Base-by-base conservation (phyloP, 2,888 invertebrate genomes). In the Itoplectis maculator region DNA sequence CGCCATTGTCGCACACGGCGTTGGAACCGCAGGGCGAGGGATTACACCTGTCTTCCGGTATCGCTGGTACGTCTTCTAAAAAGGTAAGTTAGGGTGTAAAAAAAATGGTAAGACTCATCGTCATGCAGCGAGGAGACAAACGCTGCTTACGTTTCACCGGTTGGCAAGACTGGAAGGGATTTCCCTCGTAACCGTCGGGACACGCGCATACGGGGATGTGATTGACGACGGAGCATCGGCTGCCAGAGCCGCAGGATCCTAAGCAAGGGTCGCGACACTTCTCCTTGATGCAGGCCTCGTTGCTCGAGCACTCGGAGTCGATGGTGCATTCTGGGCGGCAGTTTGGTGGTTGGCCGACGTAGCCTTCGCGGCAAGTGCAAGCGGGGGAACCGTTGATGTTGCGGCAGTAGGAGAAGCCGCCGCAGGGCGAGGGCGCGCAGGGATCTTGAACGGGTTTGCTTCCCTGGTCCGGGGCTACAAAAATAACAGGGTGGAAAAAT, bases 21-120 rank as follows among this genome's bases (percentile, higher is more conserved):
- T 97, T 97, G 9, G 96, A 93, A n/a, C 97, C 95, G 90, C 95
- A 95, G n/a, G 95, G 95, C 66, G 96, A 96, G 73, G 97, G 97
- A 88, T 95, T 93, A 89, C 97, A 97, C 51, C 96, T 96, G 89
- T 96, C 94, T 74, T 88, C 85, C 40, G 93, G 63, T 69, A 69
- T 61, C 66, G 81, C 63, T 7, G 74, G 72, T 54, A 72, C 61
- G 59, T n/a, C 69, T 35, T 77, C 74, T 78, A 20, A 47, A n/a
- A 74, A 88, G 11, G 18, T 63, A 20, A 40, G 40, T 18, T 63
- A 11, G 8, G 3, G 8, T 63, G 15, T 8, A 18, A 13, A 61
- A 40, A 51, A 15, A 13, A 37, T 20, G 3, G 37, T 40, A 35
- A 37, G 73, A 84, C 94, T 94, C 9, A 4, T 2, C 13, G n/a